These are phyloP conservation scores for Micronycteris hirsuta DNA, from an alignment of 2,113 vertebrate species.

Conservation along the genomic window DNA sequence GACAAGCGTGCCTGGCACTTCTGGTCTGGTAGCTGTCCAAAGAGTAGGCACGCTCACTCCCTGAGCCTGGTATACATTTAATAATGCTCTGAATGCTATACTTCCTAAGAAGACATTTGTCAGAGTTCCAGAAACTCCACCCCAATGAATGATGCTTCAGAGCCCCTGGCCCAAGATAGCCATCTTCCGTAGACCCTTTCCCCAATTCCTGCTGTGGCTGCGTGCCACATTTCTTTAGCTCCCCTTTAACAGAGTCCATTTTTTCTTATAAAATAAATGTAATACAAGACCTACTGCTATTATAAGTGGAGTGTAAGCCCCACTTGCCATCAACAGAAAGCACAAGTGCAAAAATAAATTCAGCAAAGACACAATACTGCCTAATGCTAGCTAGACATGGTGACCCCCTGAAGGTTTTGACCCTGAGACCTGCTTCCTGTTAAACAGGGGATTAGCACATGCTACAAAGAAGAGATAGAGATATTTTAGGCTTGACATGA, in stretches of 20 bases:
- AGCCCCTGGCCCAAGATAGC: background rate
- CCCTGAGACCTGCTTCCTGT: background rate
- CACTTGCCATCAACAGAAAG: background rate
- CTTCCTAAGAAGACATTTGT: background rate
- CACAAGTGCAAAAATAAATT: background rate
- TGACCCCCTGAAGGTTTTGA: background rate
- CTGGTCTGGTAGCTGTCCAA: too few relatives aligned
- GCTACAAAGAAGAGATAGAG: background rate
- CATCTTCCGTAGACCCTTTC: background rate
- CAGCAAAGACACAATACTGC: background rate
- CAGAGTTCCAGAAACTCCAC: background rate
- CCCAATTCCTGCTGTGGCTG: background rate
- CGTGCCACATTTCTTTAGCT: background rate
- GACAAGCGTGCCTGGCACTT: background rate
- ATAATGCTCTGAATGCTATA: background rate
- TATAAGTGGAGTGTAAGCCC: background rate
- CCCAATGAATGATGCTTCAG: background rate
- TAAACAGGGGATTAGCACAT: background rate
- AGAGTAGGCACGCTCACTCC: background rate
- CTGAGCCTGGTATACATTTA: fast-evolving
- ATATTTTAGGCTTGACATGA: background rate
- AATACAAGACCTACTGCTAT: background rate
- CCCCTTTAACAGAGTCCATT: background rate
- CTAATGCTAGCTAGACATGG: background rate
- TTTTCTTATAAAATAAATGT: background rate